Evolutionary conservation across 2,888 invertebrate genomes (phyloP).

Genomic region (Bimastos eiseni): DNA sequence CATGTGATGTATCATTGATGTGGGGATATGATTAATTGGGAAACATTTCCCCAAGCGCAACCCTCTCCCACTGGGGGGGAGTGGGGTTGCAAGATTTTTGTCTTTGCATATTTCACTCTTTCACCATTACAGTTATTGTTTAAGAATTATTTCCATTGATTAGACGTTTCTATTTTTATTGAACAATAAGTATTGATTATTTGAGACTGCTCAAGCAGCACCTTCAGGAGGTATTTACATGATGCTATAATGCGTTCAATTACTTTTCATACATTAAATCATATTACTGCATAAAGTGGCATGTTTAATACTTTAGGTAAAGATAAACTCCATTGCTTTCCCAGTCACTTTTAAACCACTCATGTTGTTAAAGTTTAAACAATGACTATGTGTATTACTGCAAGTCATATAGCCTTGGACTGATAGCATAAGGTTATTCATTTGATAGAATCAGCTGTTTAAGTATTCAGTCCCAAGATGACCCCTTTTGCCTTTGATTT

Average conservation of each 20-base stretch:
- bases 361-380: too few relatives aligned
- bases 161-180: not conserved
- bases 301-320: too few relatives aligned
- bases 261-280: not conserved
- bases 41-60: not conserved
- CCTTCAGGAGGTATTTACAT: not conserved
- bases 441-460: too few relatives aligned
- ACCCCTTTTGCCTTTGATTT: not conserved
- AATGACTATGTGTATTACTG: too few relatives aligned
- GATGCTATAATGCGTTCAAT: not conserved
- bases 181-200: not conserved
- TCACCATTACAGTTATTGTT: constrained; percentile 7
- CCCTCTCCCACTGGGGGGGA: not conserved
- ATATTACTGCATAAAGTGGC: too few relatives aligned
- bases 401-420: too few relatives aligned
- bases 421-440: too few relatives aligned
- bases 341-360: too few relatives aligned
- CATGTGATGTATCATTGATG: constrained; percentile 13
- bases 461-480: not conserved
- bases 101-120: not conserved
- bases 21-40: constrained; percentile 2
- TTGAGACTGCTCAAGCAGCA: not conserved
- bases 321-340: too few relatives aligned
- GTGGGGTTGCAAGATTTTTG: not conserved
- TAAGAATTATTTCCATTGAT: not conserved